Conservation (phyloP, 92 coral and sea anemone species). For the Epizoanthus rinbou region DNA sequence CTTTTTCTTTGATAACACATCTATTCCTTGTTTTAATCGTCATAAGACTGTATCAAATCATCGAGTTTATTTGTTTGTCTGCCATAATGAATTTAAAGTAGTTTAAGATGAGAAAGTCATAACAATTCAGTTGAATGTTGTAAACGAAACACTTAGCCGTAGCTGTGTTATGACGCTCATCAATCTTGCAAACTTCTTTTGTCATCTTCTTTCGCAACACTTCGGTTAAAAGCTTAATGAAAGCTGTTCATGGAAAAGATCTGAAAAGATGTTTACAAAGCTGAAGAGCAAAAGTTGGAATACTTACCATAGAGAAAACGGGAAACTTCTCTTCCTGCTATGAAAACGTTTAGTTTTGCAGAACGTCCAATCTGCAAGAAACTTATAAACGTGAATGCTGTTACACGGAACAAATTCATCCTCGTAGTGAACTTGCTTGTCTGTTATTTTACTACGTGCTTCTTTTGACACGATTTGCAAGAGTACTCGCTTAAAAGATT, state of each 20-base stretch:
- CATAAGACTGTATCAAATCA: not conserved
- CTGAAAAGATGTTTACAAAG: conserved; percentile 20
- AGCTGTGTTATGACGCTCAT: not conserved
- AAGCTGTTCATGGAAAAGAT: not conserved
- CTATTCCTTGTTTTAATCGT: too few species aligned
- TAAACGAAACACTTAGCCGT: not conserved
- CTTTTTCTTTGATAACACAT: not conserved
- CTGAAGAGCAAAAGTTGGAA: conserved; percentile 21
- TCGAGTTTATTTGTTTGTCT: conserved; percentile 26
- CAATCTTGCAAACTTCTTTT: not conserved
- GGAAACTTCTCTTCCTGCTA: conserved; percentile 79
- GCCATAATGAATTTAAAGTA: conserved; percentile 1
- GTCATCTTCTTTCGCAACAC: not conserved
- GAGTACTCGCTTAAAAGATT: conserved; percentile 12
- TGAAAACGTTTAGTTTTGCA: conserved; percentile 74
- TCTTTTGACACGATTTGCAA: conserved; percentile 38
- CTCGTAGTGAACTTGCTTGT: not conserved
- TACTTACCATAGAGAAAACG: conserved; percentile 90
- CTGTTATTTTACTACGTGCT: not conserved
- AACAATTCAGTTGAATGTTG: not conserved
- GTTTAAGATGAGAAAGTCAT: conserved; percentile 17
- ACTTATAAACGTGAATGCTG: conserved; percentile 1
- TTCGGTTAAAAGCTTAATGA: not conserved
- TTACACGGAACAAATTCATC: conserved; percentile 8
- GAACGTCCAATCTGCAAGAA: conserved; percentile 31